Conservation (phyloP, 2,888 invertebrate genomes). For the Conus canariensis region DNA sequence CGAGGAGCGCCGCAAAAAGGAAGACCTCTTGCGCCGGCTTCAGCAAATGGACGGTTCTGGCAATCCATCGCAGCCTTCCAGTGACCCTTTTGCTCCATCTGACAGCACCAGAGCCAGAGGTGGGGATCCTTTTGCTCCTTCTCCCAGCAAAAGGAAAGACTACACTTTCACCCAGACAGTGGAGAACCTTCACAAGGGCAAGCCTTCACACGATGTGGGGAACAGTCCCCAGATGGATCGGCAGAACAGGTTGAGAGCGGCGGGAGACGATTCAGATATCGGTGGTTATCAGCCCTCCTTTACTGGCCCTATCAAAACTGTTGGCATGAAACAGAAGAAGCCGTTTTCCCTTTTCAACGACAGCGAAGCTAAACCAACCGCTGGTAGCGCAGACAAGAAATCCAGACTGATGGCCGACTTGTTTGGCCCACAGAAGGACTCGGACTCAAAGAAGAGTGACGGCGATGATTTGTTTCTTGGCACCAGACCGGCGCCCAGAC, state of each 20-base stretch:
- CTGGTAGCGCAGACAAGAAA: conserved; percentile 51
- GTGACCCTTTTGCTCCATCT: conserved; percentile 35
- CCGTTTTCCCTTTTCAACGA: conserved; percentile 58
- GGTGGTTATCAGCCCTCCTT: conserved; percentile 73
- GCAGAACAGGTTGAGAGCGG: conserved; percentile 50
- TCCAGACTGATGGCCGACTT: conserved; percentile 70
- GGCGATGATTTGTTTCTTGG: conserved; percentile 42
- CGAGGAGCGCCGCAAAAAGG: conserved; percentile 73
- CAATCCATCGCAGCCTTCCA: neutral
- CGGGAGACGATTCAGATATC: conserved; percentile 55
- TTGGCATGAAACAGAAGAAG: conserved; percentile 44
- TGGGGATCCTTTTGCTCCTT: conserved; percentile 6
- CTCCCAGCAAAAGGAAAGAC: conserved; percentile 46
- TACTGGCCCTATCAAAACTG: conserved; percentile 42
- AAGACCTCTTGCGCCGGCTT: conserved; percentile 72
- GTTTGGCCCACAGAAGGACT: conserved; percentile 58
- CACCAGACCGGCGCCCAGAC: neutral
- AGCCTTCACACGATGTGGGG: conserved; percentile 70
- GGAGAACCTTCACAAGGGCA: conserved; percentile 75
- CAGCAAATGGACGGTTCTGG: conserved; percentile 65
- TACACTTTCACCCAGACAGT: conserved; percentile 71
- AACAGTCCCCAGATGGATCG: conserved; percentile 61
- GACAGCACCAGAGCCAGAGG: conserved; percentile 10
- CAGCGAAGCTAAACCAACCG: conserved; percentile 42
- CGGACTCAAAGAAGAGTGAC: conserved; percentile 35